Percentiles rank a stretch among this genome's conserved stretches.
Conservation (phyloP, 2,797 vertebrate genomes). For the Argyrosomus regius region DNA sequence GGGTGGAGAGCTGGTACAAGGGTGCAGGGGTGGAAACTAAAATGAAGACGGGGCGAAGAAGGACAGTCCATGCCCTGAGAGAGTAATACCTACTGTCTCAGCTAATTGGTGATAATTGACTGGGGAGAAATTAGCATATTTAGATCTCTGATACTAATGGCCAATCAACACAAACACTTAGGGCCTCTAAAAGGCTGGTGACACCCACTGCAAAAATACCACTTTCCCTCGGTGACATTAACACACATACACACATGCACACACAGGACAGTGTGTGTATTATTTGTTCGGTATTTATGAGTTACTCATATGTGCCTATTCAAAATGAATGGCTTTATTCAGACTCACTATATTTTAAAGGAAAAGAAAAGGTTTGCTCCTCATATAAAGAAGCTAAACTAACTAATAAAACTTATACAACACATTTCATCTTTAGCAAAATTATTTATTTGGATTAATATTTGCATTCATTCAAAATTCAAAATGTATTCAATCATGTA, state of each 20-base stretch:
- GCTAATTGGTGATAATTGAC: constrained; percentile 86
- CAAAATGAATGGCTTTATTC: background rate
- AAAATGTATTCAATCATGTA: constrained; percentile 16
- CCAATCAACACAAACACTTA: constrained; percentile 84
- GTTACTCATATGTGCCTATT: background rate
- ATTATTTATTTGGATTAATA: background rate
- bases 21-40: constrained; percentile 71
- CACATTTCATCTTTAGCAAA: background rate
- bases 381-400: background rate
- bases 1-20: constrained; percentile 60
- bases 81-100: constrained; percentile 76
- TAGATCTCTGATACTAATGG: constrained; percentile 82
- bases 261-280: background rate
- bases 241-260: constrained; percentile 4
- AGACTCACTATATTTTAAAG: background rate
- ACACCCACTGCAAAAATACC: constrained; percentile 64
- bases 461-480: constrained; percentile 2
- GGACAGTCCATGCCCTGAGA: constrained; percentile 76
- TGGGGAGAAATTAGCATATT: constrained; percentile 84
- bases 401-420: background rate
- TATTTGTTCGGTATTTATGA: background rate
- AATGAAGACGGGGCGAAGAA: constrained; percentile 79
- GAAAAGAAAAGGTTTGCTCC: background rate
- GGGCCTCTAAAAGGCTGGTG: constrained; percentile 68
- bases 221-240: constrained; percentile 24